Conservation (phyloP, 2,113 vertebrate genomes). For the Dendropsophus ebraccatus region DNA sequence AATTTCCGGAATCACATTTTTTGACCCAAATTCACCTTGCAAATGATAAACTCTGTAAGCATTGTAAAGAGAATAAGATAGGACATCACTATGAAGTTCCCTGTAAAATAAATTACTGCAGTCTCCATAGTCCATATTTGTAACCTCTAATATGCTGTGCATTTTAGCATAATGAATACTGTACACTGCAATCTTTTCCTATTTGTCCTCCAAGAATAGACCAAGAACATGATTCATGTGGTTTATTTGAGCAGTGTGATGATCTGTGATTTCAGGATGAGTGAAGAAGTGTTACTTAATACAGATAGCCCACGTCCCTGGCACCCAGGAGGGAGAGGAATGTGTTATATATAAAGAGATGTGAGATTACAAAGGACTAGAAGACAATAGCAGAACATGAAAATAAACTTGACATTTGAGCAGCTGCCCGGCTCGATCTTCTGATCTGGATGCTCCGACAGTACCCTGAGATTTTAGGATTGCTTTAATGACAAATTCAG, state of each 20-base stretch:
- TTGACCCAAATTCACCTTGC: no score
- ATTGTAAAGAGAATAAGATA: neutral
- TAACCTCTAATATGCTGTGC: neutral
- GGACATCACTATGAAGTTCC: neutral
- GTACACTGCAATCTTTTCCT: neutral
- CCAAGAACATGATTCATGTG: neutral
- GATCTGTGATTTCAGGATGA: constrained; percentile 7
- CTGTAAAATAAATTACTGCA: neutral
- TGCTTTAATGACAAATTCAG: constrained; percentile 26
- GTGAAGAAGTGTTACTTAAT: constrained; percentile 1
- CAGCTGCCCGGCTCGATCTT: constrained; percentile 36
- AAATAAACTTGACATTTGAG: constrained; percentile 48
- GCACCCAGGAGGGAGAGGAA: neutral
- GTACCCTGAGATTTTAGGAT: constrained; percentile 40
- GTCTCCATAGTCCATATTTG: neutral
- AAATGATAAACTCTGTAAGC: no score
- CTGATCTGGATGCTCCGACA: neutral
- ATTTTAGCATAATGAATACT: neutral
- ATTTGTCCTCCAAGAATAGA: neutral
- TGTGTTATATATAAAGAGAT: constrained; percentile 34
- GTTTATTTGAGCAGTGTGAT: neutral
- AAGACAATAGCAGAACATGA: neutral
- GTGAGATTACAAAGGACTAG: constrained; percentile 36
- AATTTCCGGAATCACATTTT: no score
- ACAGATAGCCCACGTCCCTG: neutral